phyloP scores from a whole-genome alignment of 2,888 invertebrate species.

The Silvanus unidentatus region DNA sequence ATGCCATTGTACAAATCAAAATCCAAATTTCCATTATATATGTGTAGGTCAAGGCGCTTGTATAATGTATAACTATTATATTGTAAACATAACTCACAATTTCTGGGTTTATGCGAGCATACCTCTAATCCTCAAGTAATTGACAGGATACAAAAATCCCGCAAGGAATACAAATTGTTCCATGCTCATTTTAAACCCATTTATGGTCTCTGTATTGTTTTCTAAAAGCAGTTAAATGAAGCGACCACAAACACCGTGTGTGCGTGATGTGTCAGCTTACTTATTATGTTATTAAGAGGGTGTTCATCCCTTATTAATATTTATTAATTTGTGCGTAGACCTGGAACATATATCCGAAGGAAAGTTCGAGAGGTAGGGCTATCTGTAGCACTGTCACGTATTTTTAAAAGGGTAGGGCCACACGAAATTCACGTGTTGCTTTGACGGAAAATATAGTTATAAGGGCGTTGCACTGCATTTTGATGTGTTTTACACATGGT shows the following conservation, averaged over 20 bases:
- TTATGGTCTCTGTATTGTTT: too few relatives aligned
- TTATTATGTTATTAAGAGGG: slow-evolving; percentile 2
- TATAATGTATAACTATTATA: slow-evolving; percentile 13
- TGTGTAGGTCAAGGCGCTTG: slow-evolving; percentile 23
- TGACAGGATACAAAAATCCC: too few relatives aligned
- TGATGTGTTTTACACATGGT: neutral
- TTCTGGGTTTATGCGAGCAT: too few relatives aligned
- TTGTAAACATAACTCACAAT: slow-evolving; percentile 15
- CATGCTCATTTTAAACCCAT: too few relatives aligned
- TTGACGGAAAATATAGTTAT: slow-evolving; percentile 2
- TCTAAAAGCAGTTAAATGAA: too few relatives aligned
- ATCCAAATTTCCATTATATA: slow-evolving; percentile 15
- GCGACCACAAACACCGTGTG: neutral
- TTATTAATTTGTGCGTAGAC: slow-evolving; percentile 6
- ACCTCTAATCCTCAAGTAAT: too few relatives aligned
- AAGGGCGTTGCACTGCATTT: slow-evolving; percentile 3
- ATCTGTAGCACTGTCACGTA: slow-evolving; percentile 11
- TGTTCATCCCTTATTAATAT: slow-evolving; percentile 13
- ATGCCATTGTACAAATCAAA: slow-evolving; percentile 21
- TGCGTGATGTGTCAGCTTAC: slow-evolving; percentile 5
- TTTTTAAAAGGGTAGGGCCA: slow-evolving; percentile 10
- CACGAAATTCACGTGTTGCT: slow-evolving; percentile 11
- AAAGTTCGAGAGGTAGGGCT: slow-evolving; percentile 7
- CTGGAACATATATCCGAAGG: neutral
- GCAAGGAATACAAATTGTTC: too few relatives aligned